Base-by-base conservation (phyloP, 2,797 vertebrate species). In the Podarcis siculus region DNA sequence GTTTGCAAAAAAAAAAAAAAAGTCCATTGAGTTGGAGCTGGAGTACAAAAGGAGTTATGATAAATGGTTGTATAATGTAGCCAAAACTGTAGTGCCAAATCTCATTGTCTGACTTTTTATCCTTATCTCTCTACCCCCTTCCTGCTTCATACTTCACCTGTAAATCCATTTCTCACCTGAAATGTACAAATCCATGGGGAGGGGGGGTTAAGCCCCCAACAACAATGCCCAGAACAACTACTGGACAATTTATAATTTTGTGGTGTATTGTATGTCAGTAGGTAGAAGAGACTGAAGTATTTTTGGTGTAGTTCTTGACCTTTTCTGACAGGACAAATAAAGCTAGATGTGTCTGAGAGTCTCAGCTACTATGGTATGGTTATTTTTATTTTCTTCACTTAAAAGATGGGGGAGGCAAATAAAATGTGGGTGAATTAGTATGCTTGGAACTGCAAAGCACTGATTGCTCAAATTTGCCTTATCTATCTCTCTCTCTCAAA, bases 271-370 rank as follows among this genome's bases (percentile, higher is more conserved):
- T 97, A 97, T 97, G 97, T 97, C 96, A 95, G 97, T 98, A 98
- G 96, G 95, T 97, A 97, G 97, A 96, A 97, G 96, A 97, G 97
- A 96, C 96, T 97, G 96, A 97, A 97, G 97, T 98, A 97, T 97
- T 97, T 97, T 98, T 97, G 97, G 97, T 97, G 97, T 98, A 96
- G 96, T 94, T 97, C 96, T 97, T 97, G 96, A 96, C 96, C 94
- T 97, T 97, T 97, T 97, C 97, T 97, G 97, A 96, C 95, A 95
- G 97, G 96, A 97, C 95, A 96, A 98, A 97, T 97, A 98, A 98
- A 98, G 96, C 95, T 97, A 96, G 96, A 96, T 97, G 97, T 98
- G 97, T 97, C 97, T 91, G 96, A 97, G 95, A 3, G 83, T 94
- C 93, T 87, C 83, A 49, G 67, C 67, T 86, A 76, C 92, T 92